Evolutionary conservation across 2,113 vertebrate species (phyloP), one percentile per base, ranked within the genome.

Genomic region (Lophura nycthemera): DNA sequence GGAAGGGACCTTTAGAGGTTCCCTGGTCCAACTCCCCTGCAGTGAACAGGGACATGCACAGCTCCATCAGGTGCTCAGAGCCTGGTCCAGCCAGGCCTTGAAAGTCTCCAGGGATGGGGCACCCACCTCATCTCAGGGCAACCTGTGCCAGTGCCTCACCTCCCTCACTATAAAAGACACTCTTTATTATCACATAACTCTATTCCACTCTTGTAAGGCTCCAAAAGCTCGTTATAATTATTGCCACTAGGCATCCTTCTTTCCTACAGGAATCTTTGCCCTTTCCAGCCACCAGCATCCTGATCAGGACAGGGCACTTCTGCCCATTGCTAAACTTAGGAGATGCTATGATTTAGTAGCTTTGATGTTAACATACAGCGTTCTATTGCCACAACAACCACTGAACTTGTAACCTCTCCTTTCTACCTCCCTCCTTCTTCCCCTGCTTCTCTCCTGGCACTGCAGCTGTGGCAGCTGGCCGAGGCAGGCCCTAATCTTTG

Each of bases 401-500:
- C 25, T 22, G 47, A 67, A 82, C 36, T 30, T 69, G 47, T 11
- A 74, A 54, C 16, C 59, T 94, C 32, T 65, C 20, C 22, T 13
- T 78, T 42, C 18, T 14, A 13, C 2, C 2, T 8, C 18, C 17
- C 29, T 57, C 47, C 11, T 76, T 30, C 9, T 67, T 60, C 20
- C 15, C 9, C 24, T 75, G 10, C 5, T 60, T 30, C 47, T 60
- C 43, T 71, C 64, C 10, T 22, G 7, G 2, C 24, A 22, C 48
- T 24, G 25, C 52, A 54, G 52, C 52, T 8, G 25, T 54, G 50
- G 20, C 30, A 29, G 52, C 50, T 36, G 43, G 47, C 48, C 13
- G 19, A 72, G 81, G 75, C 0, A 0, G 11, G 8, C 8, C 27
- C 27, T 59, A 8, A 48, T 12, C 79, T 72, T 50, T 2, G 1